Evolutionary conservation across 2,113 vertebrate species (phyloP).

Genomic region (Podarcis cretensis): DNA sequence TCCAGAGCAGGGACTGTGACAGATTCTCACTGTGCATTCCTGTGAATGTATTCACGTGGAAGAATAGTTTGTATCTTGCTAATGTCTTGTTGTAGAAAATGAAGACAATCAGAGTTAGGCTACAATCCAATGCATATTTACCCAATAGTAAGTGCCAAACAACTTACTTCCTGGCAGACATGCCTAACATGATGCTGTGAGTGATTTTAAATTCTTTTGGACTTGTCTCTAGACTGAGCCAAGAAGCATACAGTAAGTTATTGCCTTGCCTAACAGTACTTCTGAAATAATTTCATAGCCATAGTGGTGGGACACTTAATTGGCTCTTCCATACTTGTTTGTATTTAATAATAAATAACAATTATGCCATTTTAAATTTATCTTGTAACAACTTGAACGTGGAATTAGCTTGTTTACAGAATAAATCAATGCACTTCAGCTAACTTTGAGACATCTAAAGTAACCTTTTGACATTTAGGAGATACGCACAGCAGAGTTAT

Average conservation of each 20-base stretch:
- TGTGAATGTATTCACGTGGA: background rate
- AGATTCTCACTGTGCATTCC: background rate
- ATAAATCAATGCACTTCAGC: background rate
- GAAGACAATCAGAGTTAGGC: background rate
- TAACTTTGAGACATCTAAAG: background rate
- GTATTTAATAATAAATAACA: too few species aligned
- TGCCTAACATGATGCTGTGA: background rate
- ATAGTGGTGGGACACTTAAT: background rate
- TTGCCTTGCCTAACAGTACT: background rate
- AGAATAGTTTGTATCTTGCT: background rate
- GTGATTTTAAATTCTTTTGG: background rate
- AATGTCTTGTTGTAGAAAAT: background rate
- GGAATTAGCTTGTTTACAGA: conserved; percentile 15
- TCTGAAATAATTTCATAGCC: background rate
- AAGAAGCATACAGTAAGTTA: background rate
- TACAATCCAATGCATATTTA: background rate
- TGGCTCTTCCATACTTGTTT: background rate
- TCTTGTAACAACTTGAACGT: background rate
- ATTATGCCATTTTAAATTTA: background rate
- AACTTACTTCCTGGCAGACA: background rate
- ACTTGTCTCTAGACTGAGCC: background rate
- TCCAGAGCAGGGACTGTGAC: background rate
- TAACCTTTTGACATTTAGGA: conserved; percentile 6
- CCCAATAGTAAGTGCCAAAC: background rate
- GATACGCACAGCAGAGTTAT: background rate